A percentile compares a stretch with the other conserved stretches of the same genome.
Evolutionary conservation across 2,113 vertebrate species (phyloP).

Genomic region (Xyliphius kryptos): DNA sequence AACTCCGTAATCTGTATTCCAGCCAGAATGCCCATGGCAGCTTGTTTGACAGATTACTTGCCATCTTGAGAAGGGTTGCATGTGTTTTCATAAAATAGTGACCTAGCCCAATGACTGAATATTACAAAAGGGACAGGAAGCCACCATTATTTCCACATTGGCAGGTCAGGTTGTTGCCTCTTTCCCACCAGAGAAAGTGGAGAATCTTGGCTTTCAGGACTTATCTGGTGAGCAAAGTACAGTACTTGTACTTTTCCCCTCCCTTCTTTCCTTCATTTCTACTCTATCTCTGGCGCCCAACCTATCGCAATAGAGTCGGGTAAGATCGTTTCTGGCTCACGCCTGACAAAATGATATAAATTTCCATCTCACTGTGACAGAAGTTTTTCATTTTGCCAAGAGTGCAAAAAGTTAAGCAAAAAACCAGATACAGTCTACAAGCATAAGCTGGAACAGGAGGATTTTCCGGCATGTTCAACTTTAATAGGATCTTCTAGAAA

Average conservation of each 20-base stretch:
- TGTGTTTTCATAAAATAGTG: slow-evolving; percentile 46
- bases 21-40: slow-evolving; percentile 29
- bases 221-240: slow-evolving; percentile 62
- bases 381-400: slow-evolving; percentile 70
- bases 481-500: slow-evolving; percentile 19
- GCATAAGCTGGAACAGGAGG: slow-evolving; percentile 47
- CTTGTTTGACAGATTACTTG: slow-evolving; percentile 35
- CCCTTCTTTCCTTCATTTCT: slow-evolving; percentile 60
- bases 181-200: slow-evolving; percentile 54
- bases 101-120: slow-evolving; percentile 37
- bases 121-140: slow-evolving; percentile 53
- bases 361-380: slow-evolving; percentile 68
- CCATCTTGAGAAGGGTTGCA: slow-evolving; percentile 36
- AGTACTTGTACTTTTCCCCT: slow-evolving; percentile 58
- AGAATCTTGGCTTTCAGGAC: slow-evolving; percentile 64
- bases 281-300: slow-evolving; percentile 69
- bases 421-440: slow-evolving; percentile 39
- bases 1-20: slow-evolving; percentile 30
- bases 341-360: slow-evolving; percentile 71
- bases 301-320: slow-evolving; percentile 71
- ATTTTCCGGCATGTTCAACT: slow-evolving; percentile 33
- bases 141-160: slow-evolving; percentile 42
- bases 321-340: slow-evolving; percentile 66
- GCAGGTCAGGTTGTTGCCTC: slow-evolving; percentile 51
- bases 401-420: slow-evolving; percentile 55